These are phyloP conservation scores for Eurois occulta DNA, from an alignment of 2,888 invertebrate genomes.

Conservation along the genomic window DNA sequence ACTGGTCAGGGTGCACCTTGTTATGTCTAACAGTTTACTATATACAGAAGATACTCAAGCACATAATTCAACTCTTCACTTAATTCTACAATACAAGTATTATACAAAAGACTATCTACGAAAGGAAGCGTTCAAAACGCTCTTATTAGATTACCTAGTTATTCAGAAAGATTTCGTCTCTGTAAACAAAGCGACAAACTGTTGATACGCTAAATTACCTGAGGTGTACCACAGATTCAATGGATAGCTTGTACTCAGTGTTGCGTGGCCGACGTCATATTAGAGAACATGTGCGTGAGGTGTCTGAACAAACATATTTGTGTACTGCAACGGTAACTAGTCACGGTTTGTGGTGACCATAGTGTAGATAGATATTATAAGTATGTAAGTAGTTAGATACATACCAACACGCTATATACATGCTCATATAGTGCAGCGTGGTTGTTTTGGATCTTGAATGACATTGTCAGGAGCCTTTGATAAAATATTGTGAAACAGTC, in stretches of 20 bases:
- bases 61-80: neutral
- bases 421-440: neutral
- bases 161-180: neutral
- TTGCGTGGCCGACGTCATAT: slow-evolving; percentile 33
- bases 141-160: neutral
- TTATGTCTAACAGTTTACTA: neutral
- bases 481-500: neutral
- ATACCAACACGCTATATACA: neutral
- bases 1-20: neutral
- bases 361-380: neutral
- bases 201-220: neutral
- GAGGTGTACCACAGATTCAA: slow-evolving; percentile 13
- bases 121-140: neutral
- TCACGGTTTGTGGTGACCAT: slow-evolving; percentile 29
- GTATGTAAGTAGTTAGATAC: neutral
- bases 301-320: slow-evolving; percentile 37
- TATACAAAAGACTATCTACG: neutral
- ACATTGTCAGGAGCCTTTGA: neutral
- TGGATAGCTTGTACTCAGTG: slow-evolving; percentile 34
- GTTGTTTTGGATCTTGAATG: neutral
- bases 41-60: neutral
- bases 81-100: neutral
- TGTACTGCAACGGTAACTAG: slow-evolving; percentile 32
- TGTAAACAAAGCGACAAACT: neutral
- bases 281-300: slow-evolving; percentile 39